Base-by-base conservation (phyloP, 2,888 invertebrate genomes). In the Ichneumoninae sp. region DNA sequence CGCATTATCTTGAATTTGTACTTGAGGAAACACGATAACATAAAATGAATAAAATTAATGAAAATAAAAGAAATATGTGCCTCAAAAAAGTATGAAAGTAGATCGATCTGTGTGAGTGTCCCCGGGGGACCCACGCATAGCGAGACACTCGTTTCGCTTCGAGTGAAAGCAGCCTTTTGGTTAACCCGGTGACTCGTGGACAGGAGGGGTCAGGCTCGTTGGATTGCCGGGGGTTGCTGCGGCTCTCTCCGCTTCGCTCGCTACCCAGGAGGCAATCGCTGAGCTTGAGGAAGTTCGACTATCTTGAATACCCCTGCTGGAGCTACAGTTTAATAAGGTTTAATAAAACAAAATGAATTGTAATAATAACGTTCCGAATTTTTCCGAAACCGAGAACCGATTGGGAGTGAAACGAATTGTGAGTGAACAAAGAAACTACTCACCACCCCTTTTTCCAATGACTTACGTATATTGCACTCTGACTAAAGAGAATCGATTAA, bases 141-240 rank as follows among this genome's bases (percentile, higher is more conserved):
- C 82, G 68, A 85, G 84, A 86, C 84, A 86, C 83, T 85, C 75
- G 86, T 71, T 71, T 82, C 79, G 84, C 79, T 79, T 74, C 79
- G 82, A 82, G 84, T 77, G 76, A 80, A 86, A 79, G 80, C 84
- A 83, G 82, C 86, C 86, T 22, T 84, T 71, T 80, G 77, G 62
- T 40, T 75, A 30, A 30, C 54, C 78, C 85, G 83, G 54, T 70
- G 75, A 70, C 80, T 79, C 83, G 79, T 79, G 85, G 84, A 83
- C 86, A 86, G 82, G 87, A 87, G 87, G 86, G 86, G 84, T 84
- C 87, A 84, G 86, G 78, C 80, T 82, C 84, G 85, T 79, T 86
- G 82, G 85, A 86, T 87, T 84, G 82, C 85, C 80, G 85, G 86
- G 87, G 86, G 86, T 86, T 87, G 85, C 82, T 81, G 62, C 82